Percentiles rank a stretch among this genome's conserved stretches.
phyloP scores from a whole-genome alignment of 1,140 invertebrate species.

The Hetaerina americana region DNA sequence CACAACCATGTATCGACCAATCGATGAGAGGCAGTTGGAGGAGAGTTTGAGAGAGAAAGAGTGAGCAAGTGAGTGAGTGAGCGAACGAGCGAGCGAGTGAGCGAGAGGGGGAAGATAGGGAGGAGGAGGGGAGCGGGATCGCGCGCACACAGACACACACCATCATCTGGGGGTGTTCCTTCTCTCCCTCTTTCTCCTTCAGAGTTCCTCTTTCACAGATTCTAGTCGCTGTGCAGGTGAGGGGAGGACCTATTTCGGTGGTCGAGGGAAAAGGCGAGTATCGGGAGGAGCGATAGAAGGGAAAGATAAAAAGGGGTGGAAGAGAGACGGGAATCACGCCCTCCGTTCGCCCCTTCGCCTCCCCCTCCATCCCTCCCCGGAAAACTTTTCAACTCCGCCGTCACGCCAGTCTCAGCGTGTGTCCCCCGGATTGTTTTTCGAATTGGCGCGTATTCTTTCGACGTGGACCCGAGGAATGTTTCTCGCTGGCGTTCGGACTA shows the following conservation, averaged over 20 bases:
- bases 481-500: neutral
- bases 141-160: no score
- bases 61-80: no score
- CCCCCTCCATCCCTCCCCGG: neutral
- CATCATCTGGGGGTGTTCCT: neutral
- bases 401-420: no score
- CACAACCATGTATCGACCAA: constrained; percentile 5
- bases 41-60: constrained; percentile 1
- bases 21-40: constrained; percentile 2
- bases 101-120: no score
- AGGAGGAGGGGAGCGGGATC: no score
- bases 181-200: neutral
- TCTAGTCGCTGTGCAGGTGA: neutral
- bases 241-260: neutral
- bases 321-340: neutral
- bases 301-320: no score
- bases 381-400: neutral
- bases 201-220: neutral
- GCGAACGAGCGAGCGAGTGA: no score
- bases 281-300: neutral
- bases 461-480: neutral
- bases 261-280: neutral
- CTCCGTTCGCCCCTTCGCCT: neutral
- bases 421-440: no score
- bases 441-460: no score